Evolutionary conservation across 2,888 invertebrate species (phyloP).

Genomic region (Drosophila leonis): DNA sequence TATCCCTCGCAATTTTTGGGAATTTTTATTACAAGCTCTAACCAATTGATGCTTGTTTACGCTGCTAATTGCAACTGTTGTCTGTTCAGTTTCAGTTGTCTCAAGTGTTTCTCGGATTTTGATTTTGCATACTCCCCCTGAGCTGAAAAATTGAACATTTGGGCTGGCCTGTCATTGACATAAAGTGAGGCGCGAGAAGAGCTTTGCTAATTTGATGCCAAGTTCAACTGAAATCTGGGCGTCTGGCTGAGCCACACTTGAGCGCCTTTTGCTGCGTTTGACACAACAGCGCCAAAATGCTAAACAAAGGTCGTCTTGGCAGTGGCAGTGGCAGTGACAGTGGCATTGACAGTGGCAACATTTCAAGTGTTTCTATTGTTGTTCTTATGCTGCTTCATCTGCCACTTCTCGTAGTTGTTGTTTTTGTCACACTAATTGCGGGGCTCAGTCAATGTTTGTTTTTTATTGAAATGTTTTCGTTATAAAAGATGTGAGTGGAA

Average conservation of each 20-base stretch:
- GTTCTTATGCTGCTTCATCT: slow-evolving; percentile 13
- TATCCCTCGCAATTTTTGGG: slow-evolving; percentile 3
- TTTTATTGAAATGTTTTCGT: slow-evolving; percentile 32
- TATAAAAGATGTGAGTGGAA: slow-evolving; percentile 3
- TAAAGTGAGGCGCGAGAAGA: slow-evolving; percentile 18
- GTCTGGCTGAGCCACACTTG: slow-evolving; percentile 49
- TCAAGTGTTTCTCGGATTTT: slow-evolving; percentile 58
- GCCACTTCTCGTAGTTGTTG: not conserved
- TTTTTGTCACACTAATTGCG: slow-evolving; percentile 62
- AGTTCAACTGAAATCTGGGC: slow-evolving; percentile 28
- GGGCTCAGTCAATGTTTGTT: slow-evolving; percentile 30
- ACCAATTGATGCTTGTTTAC: slow-evolving; percentile 44
- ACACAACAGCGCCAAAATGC: slow-evolving; percentile 61
- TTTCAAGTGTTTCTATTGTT: slow-evolving; percentile 57
- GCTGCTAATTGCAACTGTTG: slow-evolving; percentile 54
- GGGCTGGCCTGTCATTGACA: slow-evolving; percentile 50
- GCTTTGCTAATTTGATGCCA: slow-evolving; percentile 58
- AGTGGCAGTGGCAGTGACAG: slow-evolving; percentile 61
- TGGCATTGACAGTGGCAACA: slow-evolving; percentile 61
- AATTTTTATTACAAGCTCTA: slow-evolving; percentile 11
- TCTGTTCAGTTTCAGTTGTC: slow-evolving; percentile 31
- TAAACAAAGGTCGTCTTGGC: slow-evolving; percentile 57
- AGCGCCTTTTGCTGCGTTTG: slow-evolving; percentile 71
- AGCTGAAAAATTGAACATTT: slow-evolving; percentile 46
- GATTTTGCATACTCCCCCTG: slow-evolving; percentile 49